Percentiles rank a stretch among this genome's conserved stretches.
Evolutionary conservation across 2,113 vertebrate species (phyloP).

Genomic region (Aphyosemion australe): DNA sequence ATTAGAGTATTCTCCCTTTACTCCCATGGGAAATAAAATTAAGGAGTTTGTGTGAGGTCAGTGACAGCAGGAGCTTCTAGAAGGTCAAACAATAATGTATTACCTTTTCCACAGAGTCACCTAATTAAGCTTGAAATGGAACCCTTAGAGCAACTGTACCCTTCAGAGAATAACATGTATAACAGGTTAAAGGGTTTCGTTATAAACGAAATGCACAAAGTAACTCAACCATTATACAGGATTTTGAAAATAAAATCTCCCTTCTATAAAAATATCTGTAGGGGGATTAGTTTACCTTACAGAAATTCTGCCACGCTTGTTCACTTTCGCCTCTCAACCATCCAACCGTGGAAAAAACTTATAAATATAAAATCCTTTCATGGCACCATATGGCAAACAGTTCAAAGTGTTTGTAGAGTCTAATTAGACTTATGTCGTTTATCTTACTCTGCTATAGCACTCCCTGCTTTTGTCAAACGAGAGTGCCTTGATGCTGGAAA

Average conservation of each 20-base stretch:
- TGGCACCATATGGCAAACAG: constrained; percentile 63
- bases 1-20: constrained; percentile 27
- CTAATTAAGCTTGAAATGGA: constrained; percentile 29
- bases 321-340: constrained; percentile 7
- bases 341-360: constrained; percentile 28
- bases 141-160: constrained; percentile 9
- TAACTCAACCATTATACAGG: constrained; percentile 37
- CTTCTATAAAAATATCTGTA: constrained; percentile 36
- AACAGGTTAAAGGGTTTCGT: constrained; percentile 31
- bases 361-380: constrained; percentile 46
- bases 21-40: constrained; percentile 31
- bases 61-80: constrained; percentile 26
- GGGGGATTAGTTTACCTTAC: constrained; percentile 29
- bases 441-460: constrained; percentile 8
- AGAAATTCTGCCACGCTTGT: constrained; percentile 19
- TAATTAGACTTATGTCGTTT: constrained; percentile 44
- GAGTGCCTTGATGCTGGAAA: not conserved
- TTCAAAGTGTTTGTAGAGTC: constrained; percentile 43
- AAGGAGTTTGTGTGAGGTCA: constrained; percentile 30
- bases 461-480: constrained; percentile 24
- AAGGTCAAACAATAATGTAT: constrained; percentile 21
- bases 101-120: constrained; percentile 26
- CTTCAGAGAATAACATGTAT: constrained; percentile 5
- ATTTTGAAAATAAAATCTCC: constrained; percentile 35
- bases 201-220: constrained; percentile 41